Conservation (phyloP, 53 echinoderm and acorn worm genomes). For the Echinometra lucunter region DNA sequence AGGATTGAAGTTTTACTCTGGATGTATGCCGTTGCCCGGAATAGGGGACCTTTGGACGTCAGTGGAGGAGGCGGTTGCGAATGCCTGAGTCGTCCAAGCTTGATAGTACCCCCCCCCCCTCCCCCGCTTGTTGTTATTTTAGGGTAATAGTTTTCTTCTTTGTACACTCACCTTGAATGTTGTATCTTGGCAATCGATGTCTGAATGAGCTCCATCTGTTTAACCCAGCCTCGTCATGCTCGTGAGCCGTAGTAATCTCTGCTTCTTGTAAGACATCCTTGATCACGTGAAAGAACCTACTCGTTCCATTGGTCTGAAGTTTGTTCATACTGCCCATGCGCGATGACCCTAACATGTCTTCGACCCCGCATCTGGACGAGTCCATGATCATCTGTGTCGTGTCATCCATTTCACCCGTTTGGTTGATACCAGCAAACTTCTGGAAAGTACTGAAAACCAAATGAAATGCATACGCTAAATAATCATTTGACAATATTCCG, state of each 20-base stretch:
- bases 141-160: not conserved
- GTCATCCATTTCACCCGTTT: slow-evolving; percentile 76
- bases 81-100: no score
- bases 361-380: slow-evolving; percentile 75
- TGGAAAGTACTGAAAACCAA: slow-evolving; percentile 74
- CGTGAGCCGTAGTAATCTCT: not conserved
- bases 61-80: no score
- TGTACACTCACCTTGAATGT: not conserved
- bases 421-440: slow-evolving; percentile 72
- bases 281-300: slow-evolving; percentile 8
- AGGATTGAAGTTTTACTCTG: no score
- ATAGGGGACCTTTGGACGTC: no score
- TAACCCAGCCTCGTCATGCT: not conserved
- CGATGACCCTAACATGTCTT: slow-evolving; percentile 79
- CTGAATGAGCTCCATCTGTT: not conserved
- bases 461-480: not conserved
- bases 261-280: not conserved
- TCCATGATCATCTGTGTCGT: slow-evolving; percentile 70
- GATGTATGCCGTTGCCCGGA: no score
- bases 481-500: no score
- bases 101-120: no score
- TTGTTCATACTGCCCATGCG: slow-evolving; percentile 74
- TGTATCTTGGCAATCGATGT: slow-evolving; percentile 1
- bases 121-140: no score
- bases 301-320: slow-evolving; percentile 25